Conservation (phyloP, 2,113 vertebrate genomes). For the Puffinus mauretanicus region DNA sequence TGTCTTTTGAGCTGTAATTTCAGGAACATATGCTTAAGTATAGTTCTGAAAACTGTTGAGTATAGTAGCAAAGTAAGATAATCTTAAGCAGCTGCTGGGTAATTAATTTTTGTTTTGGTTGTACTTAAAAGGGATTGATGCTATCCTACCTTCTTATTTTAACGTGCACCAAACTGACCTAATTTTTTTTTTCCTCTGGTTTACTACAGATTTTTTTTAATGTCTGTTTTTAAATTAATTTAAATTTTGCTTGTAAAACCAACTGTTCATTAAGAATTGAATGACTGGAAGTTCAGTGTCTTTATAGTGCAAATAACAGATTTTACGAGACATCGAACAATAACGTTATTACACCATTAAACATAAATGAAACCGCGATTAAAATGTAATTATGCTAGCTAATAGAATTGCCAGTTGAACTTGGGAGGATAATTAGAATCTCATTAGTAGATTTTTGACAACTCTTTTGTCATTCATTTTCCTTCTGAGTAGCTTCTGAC, state of each 20-base stretch:
- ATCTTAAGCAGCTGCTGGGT: background rate
- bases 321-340: background rate
- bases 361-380: background rate
- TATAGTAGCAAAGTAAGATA: background rate
- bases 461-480: background rate
- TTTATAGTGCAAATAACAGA: background rate
- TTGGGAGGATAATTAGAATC: background rate
- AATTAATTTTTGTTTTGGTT: background rate
- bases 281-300: background rate
- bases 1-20: background rate
- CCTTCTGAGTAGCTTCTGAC: background rate
- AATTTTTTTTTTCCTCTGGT: background rate
- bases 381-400: background rate
- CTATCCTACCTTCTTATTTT: background rate
- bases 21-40: background rate
- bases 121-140: background rate
- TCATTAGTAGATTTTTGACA: background rate
- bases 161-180: background rate
- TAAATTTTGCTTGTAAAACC: background rate
- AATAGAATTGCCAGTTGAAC: background rate
- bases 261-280: background rate
- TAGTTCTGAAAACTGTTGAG: background rate
- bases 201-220: background rate
- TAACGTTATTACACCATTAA: background rate
- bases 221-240: background rate